phyloP scores from a whole-genome alignment of 2,113 vertebrate genomes.

The Gobio gobio region DNA sequence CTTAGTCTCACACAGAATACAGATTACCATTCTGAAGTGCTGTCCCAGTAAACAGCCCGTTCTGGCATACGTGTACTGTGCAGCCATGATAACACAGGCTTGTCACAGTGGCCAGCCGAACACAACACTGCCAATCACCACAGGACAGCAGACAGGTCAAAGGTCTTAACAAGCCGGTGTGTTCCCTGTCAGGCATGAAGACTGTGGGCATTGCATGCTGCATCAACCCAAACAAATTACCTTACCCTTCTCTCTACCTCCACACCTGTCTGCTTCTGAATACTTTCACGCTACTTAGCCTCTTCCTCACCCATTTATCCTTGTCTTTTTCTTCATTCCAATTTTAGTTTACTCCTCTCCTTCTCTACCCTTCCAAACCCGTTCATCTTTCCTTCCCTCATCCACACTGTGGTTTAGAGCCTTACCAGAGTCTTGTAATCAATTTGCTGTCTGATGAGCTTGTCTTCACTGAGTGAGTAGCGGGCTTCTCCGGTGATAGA shows the following conservation, averaged over 20 bases:
- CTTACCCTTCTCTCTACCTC: background rate
- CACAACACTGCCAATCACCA: slow-evolving; percentile 44
- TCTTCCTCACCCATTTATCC: slow-evolving; percentile 64
- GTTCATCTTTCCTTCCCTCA: slow-evolving; percentile 48
- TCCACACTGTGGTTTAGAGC: slow-evolving; percentile 47
- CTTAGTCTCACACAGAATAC: slow-evolving; percentile 22
- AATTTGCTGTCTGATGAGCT: slow-evolving; percentile 97
- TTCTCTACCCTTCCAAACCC: slow-evolving; percentile 14
- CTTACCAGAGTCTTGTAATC: slow-evolving; percentile 98
- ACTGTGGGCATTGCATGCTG: slow-evolving; percentile 32
- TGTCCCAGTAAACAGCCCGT: background rate
- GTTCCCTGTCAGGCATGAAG: slow-evolving; percentile 66
- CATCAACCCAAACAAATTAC: slow-evolving; percentile 11
- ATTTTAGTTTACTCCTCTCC: slow-evolving; percentile 38
- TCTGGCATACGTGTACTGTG: background rate
- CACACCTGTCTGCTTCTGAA: slow-evolving; percentile 58
- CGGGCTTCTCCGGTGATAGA: slow-evolving; percentile 96
- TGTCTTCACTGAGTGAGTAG: slow-evolving; percentile 97
- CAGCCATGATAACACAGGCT: background rate
- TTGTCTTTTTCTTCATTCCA: background rate
- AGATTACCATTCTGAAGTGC: slow-evolving; percentile 20
- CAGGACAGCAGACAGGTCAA: slow-evolving; percentile 23
- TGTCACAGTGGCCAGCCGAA: slow-evolving; percentile 34
- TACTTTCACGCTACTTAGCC: slow-evolving; percentile 57
- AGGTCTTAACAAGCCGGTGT: slow-evolving; percentile 62